phyloP scores from a whole-genome alignment of 2,888 invertebrate genomes.

The Leucania comma region DNA sequence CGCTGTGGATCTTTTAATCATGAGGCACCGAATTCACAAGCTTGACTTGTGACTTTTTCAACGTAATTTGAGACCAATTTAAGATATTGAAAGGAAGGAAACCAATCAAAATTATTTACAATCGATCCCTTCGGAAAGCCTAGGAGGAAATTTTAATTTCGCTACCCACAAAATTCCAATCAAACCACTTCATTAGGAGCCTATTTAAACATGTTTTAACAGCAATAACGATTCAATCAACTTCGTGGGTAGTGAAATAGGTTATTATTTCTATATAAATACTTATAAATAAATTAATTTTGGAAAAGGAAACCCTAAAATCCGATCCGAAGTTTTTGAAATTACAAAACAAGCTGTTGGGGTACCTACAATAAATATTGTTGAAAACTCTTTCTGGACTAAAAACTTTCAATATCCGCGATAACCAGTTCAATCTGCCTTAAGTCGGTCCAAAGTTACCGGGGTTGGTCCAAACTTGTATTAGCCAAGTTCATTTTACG shows the following conservation, averaged over 20 bases:
- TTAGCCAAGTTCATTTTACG: constrained; percentile 66
- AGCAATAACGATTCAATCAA: constrained; percentile 26
- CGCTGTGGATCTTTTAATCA: background rate
- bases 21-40: background rate
- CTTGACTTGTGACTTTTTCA: background rate
- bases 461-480: constrained; percentile 56
- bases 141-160: constrained; percentile 29
- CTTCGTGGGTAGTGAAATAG: constrained; percentile 17
- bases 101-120: constrained; percentile 24
- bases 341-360: constrained; percentile 43
- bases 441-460: constrained; percentile 47
- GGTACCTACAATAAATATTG: constrained; percentile 48
- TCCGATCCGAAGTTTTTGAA: constrained; percentile 14
- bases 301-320: constrained; percentile 9
- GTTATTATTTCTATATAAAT: constrained; percentile 33
- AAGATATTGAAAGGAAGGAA: constrained; percentile 5
- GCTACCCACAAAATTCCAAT: constrained; percentile 26
- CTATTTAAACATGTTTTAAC: constrained; percentile 30
- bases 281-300: constrained; percentile 37
- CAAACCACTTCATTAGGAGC: constrained; percentile 15
- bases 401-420: constrained; percentile 62
- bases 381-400: constrained; percentile 47
- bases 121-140: background rate
- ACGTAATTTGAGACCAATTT: background rate
- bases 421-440: constrained; percentile 56